These are phyloP conservation scores for Patella depressa DNA, from an alignment of 2,888 invertebrate species.

Conservation along the genomic window DNA sequence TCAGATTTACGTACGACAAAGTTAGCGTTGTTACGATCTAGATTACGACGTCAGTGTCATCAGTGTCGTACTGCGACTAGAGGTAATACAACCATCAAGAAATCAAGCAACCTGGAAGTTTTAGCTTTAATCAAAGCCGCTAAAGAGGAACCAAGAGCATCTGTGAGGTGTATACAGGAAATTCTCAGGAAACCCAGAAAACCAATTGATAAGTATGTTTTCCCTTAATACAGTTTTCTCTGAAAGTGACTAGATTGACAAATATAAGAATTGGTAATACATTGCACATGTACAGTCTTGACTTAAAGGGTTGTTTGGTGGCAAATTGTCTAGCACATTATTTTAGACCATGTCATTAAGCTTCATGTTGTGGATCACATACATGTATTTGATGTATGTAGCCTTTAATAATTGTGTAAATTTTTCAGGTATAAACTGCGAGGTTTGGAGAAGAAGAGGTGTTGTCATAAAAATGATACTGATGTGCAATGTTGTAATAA, in stretches of 20 bases:
- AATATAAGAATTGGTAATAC: background rate
- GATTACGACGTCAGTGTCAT: constrained; percentile 73
- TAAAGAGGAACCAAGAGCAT: constrained; percentile 48
- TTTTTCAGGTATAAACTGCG: constrained; percentile 49
- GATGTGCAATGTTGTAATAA: constrained; percentile 66
- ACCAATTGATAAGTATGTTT: background rate
- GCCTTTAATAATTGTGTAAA: no score
- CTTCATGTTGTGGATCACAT: no score
- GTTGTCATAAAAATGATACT: constrained; percentile 57
- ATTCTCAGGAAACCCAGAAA: constrained; percentile 34
- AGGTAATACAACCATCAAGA: constrained; percentile 47
- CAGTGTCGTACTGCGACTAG: constrained; percentile 68
- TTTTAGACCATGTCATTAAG: no score
- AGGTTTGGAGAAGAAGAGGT: constrained; percentile 46
- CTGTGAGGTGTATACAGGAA: constrained; percentile 53
- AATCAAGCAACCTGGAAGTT: constrained; percentile 50
- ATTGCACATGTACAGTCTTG: background rate
- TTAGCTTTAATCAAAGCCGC: constrained; percentile 68
- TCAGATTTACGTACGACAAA: constrained; percentile 54
- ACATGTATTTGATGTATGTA: no score
- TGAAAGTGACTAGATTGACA: background rate
- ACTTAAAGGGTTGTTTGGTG: no score
- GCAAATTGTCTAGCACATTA: no score
- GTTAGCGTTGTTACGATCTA: constrained; percentile 57
- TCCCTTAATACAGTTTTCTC: background rate